Conservation (phyloP, 2,888 invertebrate genomes). For the Ephialtes manifestator region DNA sequence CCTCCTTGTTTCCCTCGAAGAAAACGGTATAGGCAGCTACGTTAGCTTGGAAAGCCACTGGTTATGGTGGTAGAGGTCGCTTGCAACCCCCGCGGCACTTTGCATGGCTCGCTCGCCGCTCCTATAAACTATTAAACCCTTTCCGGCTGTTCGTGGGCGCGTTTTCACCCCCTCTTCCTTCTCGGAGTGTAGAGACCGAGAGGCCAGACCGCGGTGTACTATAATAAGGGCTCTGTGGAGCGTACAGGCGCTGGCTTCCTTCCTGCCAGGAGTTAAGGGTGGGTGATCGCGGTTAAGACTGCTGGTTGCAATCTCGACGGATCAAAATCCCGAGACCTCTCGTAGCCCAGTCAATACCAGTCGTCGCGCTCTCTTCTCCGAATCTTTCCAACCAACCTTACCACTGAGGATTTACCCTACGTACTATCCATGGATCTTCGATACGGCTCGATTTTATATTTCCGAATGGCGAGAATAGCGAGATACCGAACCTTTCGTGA, state of each 20-base stretch:
- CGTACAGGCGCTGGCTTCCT: slow-evolving; percentile 59
- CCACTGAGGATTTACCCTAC: slow-evolving; percentile 25
- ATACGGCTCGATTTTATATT: slow-evolving; percentile 40
- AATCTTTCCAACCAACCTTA: not conserved
- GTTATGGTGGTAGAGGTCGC: slow-evolving; percentile 17
- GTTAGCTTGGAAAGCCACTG: slow-evolving; percentile 10
- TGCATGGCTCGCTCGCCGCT: slow-evolving; percentile 48
- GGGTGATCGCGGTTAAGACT: slow-evolving; percentile 57
- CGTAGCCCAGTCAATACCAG: slow-evolving; percentile 24
- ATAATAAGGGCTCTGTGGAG: slow-evolving; percentile 58
- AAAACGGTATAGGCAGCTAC: not conserved
- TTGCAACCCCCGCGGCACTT: slow-evolving; percentile 36
- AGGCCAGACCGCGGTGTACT: slow-evolving; percentile 37
- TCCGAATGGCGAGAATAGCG: slow-evolving; percentile 38
- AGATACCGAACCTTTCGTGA: not conserved
- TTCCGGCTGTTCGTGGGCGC: slow-evolving; percentile 55
- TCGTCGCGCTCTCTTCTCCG: slow-evolving; percentile 8
- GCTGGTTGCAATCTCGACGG: slow-evolving; percentile 53
- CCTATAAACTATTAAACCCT: slow-evolving; percentile 66
- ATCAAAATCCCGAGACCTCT: slow-evolving; percentile 44
- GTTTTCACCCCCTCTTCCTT: slow-evolving; percentile 9
- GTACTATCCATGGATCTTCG: slow-evolving; percentile 4
- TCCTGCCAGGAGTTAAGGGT: slow-evolving; percentile 53
- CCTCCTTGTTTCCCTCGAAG: slow-evolving; percentile 8
- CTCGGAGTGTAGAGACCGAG: slow-evolving; percentile 14